These are phyloP conservation scores for Epicampocera succincta DNA, from an alignment of 2,888 invertebrate species.

Conservation along the genomic window DNA sequence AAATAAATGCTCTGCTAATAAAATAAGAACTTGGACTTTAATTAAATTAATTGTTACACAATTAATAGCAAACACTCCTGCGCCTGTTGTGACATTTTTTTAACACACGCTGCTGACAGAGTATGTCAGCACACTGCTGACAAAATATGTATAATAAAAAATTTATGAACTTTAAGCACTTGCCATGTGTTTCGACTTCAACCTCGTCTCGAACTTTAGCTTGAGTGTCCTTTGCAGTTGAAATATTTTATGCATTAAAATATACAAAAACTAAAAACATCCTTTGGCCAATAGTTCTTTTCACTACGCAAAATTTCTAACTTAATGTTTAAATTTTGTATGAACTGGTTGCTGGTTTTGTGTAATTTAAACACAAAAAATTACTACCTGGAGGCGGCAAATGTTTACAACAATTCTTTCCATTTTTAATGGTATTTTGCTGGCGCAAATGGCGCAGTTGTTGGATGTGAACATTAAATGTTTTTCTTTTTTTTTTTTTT, in stretches of 20 bases:
- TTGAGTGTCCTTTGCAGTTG: neutral
- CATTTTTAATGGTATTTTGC: constrained; percentile 14
- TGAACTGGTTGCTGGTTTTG: neutral
- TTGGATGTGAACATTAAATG: neutral
- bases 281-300: neutral
- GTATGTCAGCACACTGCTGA: no score
- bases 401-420: neutral
- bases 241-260: neutral
- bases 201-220: no score
- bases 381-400: neutral
- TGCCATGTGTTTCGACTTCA: neutral
- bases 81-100: no score
- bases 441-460: constrained; percentile 11
- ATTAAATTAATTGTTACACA: no score
- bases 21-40: no score
- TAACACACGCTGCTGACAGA: no score
- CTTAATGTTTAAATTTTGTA: neutral
- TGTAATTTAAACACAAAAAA: no score
- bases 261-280: neutral
- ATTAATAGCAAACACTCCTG: no score
- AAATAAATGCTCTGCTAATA: no score
- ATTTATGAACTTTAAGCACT: no score
- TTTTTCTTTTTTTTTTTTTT: no score
- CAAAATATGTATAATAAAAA: constrained; percentile 1
- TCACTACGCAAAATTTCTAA: neutral